Percentiles rank a stretch among this genome's conserved stretches.
These are phyloP conservation scores for Alligator sinensis DNA, from an alignment of 2,113 vertebrate species.

Conservation along the genomic window DNA sequence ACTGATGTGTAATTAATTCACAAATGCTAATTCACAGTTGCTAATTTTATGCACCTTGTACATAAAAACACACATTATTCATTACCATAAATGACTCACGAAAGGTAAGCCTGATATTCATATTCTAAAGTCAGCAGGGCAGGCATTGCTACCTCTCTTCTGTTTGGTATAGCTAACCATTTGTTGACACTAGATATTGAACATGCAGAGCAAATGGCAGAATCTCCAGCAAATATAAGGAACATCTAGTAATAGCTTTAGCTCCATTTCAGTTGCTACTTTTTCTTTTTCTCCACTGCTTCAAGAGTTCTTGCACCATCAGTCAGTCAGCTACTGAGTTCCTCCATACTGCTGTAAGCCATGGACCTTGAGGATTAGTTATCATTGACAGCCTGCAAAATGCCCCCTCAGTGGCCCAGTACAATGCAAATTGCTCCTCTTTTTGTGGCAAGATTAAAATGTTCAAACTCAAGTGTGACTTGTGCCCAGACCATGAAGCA, in stretches of 20 bases:
- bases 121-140: not conserved
- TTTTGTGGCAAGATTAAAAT: too few relatives aligned
- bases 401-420: too few relatives aligned
- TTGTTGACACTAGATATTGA: not conserved
- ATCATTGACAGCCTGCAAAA: too few relatives aligned
- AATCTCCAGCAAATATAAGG: not conserved
- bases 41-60: too few relatives aligned
- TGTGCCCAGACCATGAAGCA: too few relatives aligned
- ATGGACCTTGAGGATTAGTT: too few relatives aligned
- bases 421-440: too few relatives aligned
- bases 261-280: accelerated
- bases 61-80: too few relatives aligned
- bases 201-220: not conserved
- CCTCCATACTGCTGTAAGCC: not conserved
- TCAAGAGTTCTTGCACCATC: not conserved
- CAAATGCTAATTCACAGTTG: not conserved
- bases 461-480: too few relatives aligned
- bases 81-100: not conserved
- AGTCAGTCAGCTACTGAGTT: not conserved
- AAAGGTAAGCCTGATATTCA: not conserved
- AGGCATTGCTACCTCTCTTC: not conserved
- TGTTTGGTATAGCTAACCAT: not conserved
- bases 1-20: not conserved
- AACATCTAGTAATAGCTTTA: not conserved
- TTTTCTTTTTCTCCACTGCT: not conserved